Conservation (phyloP, 2,797 vertebrate species). For the Ceyx erithaca region DNA sequence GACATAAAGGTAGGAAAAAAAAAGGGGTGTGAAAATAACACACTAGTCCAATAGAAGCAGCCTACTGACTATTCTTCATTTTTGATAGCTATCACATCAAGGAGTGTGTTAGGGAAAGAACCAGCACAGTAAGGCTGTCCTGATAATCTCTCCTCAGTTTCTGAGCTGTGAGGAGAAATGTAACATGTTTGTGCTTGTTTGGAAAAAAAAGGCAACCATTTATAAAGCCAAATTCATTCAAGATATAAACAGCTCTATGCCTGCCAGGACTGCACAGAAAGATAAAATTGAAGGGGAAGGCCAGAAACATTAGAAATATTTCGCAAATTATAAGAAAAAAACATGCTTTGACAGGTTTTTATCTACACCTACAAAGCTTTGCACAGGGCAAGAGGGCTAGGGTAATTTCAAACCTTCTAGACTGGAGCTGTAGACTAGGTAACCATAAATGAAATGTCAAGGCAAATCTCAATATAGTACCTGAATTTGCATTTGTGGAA, state of each 20-base stretch:
- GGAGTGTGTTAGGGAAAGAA: neutral
- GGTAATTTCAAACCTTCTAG: constrained; percentile 18
- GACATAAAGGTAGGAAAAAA: neutral
- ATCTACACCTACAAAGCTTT: neutral
- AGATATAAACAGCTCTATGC: neutral
- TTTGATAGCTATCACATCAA: neutral
- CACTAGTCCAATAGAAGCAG: neutral
- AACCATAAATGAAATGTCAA: constrained; percentile 1
- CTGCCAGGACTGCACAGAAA: neutral
- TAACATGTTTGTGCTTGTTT: neutral
- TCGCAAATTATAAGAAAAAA: neutral
- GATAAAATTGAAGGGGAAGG: neutral
- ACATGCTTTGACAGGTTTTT: neutral
- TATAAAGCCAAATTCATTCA: neutral
- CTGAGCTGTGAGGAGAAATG: neutral
- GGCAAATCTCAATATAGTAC: neutral
- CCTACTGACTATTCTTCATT: neutral
- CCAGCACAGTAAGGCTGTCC: accelerated
- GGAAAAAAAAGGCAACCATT: neutral
- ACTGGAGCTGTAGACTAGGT: neutral
- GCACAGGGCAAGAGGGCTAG: neutral
- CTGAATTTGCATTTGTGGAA: constrained; percentile 9
- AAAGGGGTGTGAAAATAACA: neutral
- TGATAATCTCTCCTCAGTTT: neutral
- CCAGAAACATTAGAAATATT: neutral